These are phyloP conservation scores for Pelusios castaneus DNA, from an alignment of 2,113 vertebrate genomes.

Conservation along the genomic window DNA sequence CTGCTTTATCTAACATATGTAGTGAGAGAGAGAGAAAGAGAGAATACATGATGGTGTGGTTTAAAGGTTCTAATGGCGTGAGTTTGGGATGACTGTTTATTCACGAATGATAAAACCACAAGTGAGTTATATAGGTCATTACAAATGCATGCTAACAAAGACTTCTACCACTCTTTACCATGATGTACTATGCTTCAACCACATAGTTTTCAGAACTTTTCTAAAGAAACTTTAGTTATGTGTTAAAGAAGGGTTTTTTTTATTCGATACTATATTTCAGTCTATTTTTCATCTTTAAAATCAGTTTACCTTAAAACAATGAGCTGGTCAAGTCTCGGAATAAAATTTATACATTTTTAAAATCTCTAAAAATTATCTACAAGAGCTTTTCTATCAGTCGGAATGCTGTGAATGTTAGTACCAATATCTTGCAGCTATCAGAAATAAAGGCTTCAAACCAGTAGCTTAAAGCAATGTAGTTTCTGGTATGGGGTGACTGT, in stretches of 20 bases:
- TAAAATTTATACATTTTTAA: background rate
- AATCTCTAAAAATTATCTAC: accelerated
- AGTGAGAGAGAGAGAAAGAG: background rate
- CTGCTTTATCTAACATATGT: background rate
- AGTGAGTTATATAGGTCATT: accelerated
- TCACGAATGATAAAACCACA: background rate
- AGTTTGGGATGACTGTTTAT: background rate
- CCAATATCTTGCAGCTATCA: background rate
- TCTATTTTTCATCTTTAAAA: background rate
- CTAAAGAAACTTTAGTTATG: background rate
- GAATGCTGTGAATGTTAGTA: background rate
- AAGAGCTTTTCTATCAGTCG: background rate
- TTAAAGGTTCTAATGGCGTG: accelerated
- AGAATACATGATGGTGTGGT: accelerated
- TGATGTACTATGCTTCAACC: background rate
- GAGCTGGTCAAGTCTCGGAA: background rate
- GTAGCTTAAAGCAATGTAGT: background rate
- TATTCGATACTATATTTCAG: background rate
- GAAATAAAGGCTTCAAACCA: background rate
- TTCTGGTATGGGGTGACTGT: slow-evolving; percentile 23
- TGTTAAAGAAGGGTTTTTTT: background rate
- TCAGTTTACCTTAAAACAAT: accelerated
- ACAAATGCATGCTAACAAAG: background rate
- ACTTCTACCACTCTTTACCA: background rate
- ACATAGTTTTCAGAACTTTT: background rate